Base-by-base conservation (phyloP, 2,888 invertebrate genomes). In the Acleris holmiana region DNA sequence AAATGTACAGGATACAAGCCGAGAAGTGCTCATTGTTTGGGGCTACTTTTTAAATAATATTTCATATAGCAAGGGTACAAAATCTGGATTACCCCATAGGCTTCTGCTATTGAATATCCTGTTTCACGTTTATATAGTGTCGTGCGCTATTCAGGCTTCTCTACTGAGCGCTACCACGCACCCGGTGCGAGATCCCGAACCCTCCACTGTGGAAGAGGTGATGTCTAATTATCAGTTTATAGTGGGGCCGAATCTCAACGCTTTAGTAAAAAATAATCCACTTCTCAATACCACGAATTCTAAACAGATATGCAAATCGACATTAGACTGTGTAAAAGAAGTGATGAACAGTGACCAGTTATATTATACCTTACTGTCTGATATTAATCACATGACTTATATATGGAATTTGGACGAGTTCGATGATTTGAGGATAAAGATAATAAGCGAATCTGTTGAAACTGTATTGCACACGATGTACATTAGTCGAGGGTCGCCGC, bases 11-110 rank as follows among this genome's bases (percentile, higher is more conserved):
- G 76, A 79, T 66, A 15, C 68, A 18, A 29, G 66, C 1, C 71
- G 75, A 8, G 71, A 76, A 15, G 41, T 76, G 19, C 59, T 83
- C 35, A 60, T 75, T 6, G 71, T 81, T 8, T 74, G 75, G 41
- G 83, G 84, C 48, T 77, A 74, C 50, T 75, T 82, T 64, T 65
- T 80, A 4, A 77, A 76, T 68, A 82, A 74, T 59, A 60, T 56
- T 2, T 53, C 25, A n/a, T 49, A 72, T 2, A 67, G 25, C 8
- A 66, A 70, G 8, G 66, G 71, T 8, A 67, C 70, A 29, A 68
- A 67, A 44, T 18, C 63, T 1, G 76, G 73, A 18, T 49, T 73
- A 25, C 65, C 77, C 6, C 71, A 74, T 18, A 69, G 70, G 18
- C 21, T 83, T 0, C 46, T 82, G 6, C 60, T 78, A 4, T 40